Base-by-base conservation (phyloP, 2,888 invertebrate species). In the Philaethria dido region DNA sequence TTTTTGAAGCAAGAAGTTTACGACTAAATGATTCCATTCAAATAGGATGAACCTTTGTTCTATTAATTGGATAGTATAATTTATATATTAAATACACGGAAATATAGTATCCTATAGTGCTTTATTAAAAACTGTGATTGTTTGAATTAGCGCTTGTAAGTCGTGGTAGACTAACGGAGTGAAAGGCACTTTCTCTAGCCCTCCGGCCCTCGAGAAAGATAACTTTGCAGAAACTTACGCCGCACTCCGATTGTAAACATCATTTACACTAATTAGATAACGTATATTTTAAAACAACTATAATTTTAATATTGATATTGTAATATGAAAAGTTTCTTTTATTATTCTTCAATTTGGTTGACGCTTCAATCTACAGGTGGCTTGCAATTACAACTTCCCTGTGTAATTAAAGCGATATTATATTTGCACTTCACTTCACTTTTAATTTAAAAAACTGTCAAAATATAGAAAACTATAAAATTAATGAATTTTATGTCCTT, bases 121-220 rank as follows among this genome's bases (percentile, higher is more conserved):
- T 39, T 55, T 22, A 42, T 22, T 42, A 54, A 6, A 52, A 44
- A 39, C 18, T 84, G 82, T 82, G 80, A 86, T 87, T 87, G 87
- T 88, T 87, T 83, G 81, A 86, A 85, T 86, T 80, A 83, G 82
- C 80, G 75, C 77, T 77, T 79, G 73, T 74, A 74, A 73, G 78
- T 80, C 78, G 78, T 78, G 64, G 82, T 80, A 83, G 79, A 75
- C 78, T 77, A 79, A 74, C 75, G 77, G 79, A 89, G 92, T 89
- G 92, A 92, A 91, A 92, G 92, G 88, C 86, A 85, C 92, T 92
- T 92, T 92, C 92, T 87, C 90, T 81, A 81, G 88, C 92, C 91
- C 92, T 91, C 77, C 81, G 87, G 88, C 88, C 88, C 87, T 89
- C 82, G 76, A 75, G 79, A 80, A 79, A 81, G 80, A 80, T 82